Evolutionary conservation across 2,797 vertebrate genomes (phyloP).

Genomic region (Phrynocephalus forsythii): DNA sequence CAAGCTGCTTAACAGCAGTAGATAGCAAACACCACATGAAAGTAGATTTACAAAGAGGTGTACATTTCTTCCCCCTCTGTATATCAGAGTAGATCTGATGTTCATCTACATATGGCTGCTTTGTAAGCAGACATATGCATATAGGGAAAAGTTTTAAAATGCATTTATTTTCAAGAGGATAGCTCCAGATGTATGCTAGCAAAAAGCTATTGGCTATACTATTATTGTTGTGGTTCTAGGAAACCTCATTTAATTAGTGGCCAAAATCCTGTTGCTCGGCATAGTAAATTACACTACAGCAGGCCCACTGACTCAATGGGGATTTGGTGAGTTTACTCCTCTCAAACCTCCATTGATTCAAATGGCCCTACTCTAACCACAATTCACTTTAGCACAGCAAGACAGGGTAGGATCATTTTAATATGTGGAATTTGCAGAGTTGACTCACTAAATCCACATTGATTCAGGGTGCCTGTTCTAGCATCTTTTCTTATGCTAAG

Average conservation of each 20-base stretch:
- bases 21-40: not conserved
- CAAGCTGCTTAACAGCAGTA: conserved; percentile 36
- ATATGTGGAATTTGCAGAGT: too few species aligned
- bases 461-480: too few species aligned
- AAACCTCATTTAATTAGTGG: not conserved
- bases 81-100: not conserved
- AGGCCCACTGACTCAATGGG: too few species aligned
- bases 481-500: too few species aligned
- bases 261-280: not conserved
- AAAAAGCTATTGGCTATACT: not conserved
- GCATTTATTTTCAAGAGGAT: not conserved
- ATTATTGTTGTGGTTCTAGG: not conserved
- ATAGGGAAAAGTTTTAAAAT: not conserved
- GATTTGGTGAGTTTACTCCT: too few species aligned
- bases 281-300: too few species aligned
- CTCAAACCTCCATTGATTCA: too few species aligned
- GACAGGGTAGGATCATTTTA: too few species aligned
- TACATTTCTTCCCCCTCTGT: not conserved
- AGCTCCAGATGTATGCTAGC: not conserved
- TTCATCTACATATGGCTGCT: not conserved
- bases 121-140: not conserved
- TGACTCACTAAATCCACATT: too few species aligned
- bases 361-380: too few species aligned
- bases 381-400: too few species aligned
- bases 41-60: not conserved